phyloP scores from a whole-genome alignment of 2,113 vertebrate species.

The Gasterosteus aculeatus region DNA sequence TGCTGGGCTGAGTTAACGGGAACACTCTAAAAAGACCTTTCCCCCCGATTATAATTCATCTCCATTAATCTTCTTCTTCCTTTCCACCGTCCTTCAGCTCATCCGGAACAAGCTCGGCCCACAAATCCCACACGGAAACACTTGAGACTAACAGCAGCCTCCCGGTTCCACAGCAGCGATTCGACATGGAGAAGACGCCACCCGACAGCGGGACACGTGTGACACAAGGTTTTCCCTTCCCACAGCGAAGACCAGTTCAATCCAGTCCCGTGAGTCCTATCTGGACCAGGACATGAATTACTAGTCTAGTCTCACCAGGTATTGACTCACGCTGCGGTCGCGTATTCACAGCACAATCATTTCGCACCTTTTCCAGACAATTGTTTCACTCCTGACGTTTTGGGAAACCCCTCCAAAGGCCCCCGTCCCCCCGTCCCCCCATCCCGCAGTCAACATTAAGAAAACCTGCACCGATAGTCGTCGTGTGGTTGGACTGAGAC shows the following conservation, averaged over 20 bases:
- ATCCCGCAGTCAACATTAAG: background rate
- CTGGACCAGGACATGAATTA: background rate
- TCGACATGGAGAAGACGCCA: constrained; percentile 6
- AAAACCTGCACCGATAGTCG: background rate
- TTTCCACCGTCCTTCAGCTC: background rate
- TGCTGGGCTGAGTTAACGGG: background rate
- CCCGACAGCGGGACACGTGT: constrained; percentile 6
- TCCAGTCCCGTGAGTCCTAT: background rate
- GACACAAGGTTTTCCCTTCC: background rate
- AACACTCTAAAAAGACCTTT: background rate
- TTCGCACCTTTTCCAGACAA: background rate
- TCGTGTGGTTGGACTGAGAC: background rate
- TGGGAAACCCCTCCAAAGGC: background rate
- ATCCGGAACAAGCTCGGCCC: constrained; percentile 6
- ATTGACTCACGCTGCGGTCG: constrained; percentile 2
- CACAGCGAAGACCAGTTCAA: background rate
- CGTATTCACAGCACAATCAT: background rate
- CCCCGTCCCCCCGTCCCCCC: no score
- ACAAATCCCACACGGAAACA: constrained; percentile 22
- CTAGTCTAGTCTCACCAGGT: background rate
- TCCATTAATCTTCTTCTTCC: background rate
- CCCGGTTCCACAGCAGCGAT: constrained; percentile 13
- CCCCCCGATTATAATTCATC: background rate
- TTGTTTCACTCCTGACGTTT: background rate
- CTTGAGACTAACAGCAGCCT: background rate